Base-by-base conservation (phyloP, 1,140 invertebrate species). In the Drosophila serrata region DNA sequence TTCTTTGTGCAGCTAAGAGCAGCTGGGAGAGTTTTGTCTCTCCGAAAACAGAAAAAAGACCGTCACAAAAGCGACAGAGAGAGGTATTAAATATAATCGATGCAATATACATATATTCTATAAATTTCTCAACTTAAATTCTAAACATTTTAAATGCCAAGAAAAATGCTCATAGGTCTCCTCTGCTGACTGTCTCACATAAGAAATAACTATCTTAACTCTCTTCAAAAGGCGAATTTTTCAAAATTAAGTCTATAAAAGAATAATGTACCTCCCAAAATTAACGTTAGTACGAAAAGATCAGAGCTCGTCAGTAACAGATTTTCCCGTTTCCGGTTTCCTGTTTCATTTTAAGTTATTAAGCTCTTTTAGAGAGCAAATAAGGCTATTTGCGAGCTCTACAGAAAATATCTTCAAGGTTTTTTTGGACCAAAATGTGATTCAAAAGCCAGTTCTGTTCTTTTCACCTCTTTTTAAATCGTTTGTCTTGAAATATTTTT, bases 131-230 rank as follows among this genome's bases (percentile, higher is more conserved):
- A 15, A 46, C 24, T 24, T 17, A 40, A 61, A 17, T 62, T 37
- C 29, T 15, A 24, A 6, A 39, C 29, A 3, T 8, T n/a, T 7
- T 29, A 35, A 13, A 37, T 61, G 19, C 60, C 45, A 53, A 40
- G n/a, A 27, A 37, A 42, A 69, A 69, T 69, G 65, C 65, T 69
- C 65, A 69, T 43, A 69, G 43, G 59, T 51, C 43, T 6, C 43
- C n/a, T 40, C 39, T 40, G 39, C 39, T 40, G 39, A 40, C 39
- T 40, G 55, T 60, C 56, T 67, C 63, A 39, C 29, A 22, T 60
- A 39, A 6, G 13, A 29, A 65, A 24, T 8, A 17, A 17, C 22
- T 40, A 40, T 27, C 31, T 37, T 29, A 24, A 46, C 43, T 46
- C 43, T 46, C 43, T 24, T 24, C 8, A 15, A 15, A 46, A n/a